phyloP scores from a whole-genome alignment of 1,140 invertebrate genomes.

The Drosophila seguyi region DNA sequence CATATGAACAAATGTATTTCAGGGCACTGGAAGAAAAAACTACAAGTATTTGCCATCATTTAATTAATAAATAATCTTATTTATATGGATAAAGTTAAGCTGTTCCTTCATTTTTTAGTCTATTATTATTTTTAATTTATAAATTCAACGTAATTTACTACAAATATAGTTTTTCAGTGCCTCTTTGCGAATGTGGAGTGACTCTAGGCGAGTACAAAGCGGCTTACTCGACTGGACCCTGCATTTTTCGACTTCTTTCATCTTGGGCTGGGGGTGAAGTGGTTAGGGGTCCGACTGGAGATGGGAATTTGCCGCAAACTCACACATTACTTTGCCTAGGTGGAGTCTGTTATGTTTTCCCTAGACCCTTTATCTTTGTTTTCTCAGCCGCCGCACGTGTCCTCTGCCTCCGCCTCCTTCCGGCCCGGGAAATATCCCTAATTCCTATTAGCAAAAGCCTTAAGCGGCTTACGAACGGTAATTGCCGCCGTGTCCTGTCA shows the following conservation, averaged over 20 bases:
- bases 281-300: constrained; percentile 1
- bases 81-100: too few relatives aligned
- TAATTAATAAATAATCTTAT: background rate
- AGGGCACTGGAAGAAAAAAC: constrained; percentile 1
- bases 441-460: constrained; percentile 52
- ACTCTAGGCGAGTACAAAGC: constrained; percentile 36
- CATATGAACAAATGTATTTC: constrained; percentile 1
- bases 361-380: constrained; percentile 64
- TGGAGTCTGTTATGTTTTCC: constrained; percentile 34
- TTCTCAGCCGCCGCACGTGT: constrained; percentile 65
- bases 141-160: background rate
- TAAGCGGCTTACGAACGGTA: constrained; percentile 70
- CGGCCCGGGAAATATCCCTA: constrained; percentile 19
- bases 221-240: constrained; percentile 44
- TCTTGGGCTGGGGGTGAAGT: constrained; percentile 9
- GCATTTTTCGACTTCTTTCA: constrained; percentile 50
- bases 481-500: constrained; percentile 46
- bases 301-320: constrained; percentile 14
- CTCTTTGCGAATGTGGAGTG: constrained; percentile 13
- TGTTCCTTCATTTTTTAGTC: background rate
- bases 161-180: constrained; percentile 1
- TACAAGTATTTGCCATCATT: background rate
- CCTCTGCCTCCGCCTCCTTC: background rate
- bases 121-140: background rate
- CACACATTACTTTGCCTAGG: constrained; percentile 20